Evolutionary conservation across 53 echinoderm and acorn worm species (phyloP).

Genomic region (Temnopleurus reevesii): DNA sequence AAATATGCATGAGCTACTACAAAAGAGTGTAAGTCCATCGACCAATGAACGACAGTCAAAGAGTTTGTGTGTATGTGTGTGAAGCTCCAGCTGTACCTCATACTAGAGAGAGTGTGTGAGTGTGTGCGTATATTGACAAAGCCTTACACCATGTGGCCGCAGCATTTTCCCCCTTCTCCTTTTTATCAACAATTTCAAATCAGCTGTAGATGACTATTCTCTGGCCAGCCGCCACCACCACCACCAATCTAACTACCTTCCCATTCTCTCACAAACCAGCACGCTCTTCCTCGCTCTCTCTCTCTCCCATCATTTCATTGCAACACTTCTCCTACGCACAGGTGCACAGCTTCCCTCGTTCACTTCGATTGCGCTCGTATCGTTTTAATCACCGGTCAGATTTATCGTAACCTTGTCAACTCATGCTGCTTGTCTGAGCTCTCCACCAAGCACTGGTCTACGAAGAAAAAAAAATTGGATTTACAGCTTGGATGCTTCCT

Average conservation of each 20-base stretch:
- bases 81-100: neutral
- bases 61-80: conserved; percentile 28
- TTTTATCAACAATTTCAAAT: conserved; percentile 47
- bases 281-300: conserved; percentile 9
- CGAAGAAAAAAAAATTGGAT: conserved; percentile 23
- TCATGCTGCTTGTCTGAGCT: conserved; percentile 21
- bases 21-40: conserved; percentile 30
- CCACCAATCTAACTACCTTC: conserved; percentile 16
- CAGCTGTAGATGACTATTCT: conserved; percentile 47
- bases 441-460: conserved; percentile 33
- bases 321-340: conserved; percentile 26
- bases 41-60: conserved; percentile 25
- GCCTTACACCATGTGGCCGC: conserved; percentile 18
- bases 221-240: neutral
- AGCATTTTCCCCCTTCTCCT: neutral
- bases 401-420: conserved; percentile 51
- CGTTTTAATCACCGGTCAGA: conserved; percentile 56
- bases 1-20: conserved; percentile 49
- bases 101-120: neutral
- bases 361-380: conserved; percentile 50
- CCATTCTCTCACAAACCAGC: conserved; percentile 19
- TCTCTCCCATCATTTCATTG: neutral
- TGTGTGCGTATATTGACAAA: conserved; percentile 33
- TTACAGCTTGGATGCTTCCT: neutral
- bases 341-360: conserved; percentile 36